Evolutionary conservation across 2,797 vertebrate species (phyloP).

Genomic region (Pachyuromys duprasi): DNA sequence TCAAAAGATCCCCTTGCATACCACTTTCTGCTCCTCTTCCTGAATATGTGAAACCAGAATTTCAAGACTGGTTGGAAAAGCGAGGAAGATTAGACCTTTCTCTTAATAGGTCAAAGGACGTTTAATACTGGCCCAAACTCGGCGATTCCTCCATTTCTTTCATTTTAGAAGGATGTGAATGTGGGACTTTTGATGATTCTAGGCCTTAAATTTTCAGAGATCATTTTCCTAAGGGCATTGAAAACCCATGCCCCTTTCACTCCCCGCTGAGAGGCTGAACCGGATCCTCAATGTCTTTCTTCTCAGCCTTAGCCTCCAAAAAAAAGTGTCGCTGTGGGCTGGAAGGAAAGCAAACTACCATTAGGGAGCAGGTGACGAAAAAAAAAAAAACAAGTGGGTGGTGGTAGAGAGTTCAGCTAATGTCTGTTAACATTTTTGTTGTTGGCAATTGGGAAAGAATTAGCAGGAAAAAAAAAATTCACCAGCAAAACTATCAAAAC

Average conservation of each 20-base stretch:
- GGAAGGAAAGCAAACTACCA: constrained; percentile 31
- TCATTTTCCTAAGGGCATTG: constrained; percentile 44
- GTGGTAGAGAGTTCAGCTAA: background rate
- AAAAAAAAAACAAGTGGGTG: constrained; percentile 10
- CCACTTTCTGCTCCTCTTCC: constrained; percentile 19
- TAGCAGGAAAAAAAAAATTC: constrained; percentile 24
- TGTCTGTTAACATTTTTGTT: constrained; percentile 16
- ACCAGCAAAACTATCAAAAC: constrained; percentile 21
- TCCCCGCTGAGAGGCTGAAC: constrained; percentile 9
- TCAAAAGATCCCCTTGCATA: constrained; percentile 13
- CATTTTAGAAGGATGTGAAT: constrained; percentile 53
- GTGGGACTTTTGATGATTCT: constrained; percentile 39
- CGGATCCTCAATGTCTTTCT: constrained; percentile 21
- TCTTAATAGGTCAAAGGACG: constrained; percentile 26
- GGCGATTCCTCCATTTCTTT: constrained; percentile 59
- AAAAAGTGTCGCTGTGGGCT: constrained; percentile 2
- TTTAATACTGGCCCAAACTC: background rate
- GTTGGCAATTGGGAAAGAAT: constrained; percentile 15
- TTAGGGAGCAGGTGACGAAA: constrained; percentile 40
- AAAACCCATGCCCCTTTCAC: background rate
- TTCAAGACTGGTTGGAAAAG: constrained; percentile 51
- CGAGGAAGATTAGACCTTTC: constrained; percentile 45
- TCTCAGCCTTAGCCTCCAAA: constrained; percentile 19
- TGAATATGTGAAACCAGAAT: constrained; percentile 58
- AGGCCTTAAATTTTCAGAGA: constrained; percentile 44